phyloP scores from a whole-genome alignment of 2,888 invertebrate genomes.

The Rhogogaster chlorosoma region DNA sequence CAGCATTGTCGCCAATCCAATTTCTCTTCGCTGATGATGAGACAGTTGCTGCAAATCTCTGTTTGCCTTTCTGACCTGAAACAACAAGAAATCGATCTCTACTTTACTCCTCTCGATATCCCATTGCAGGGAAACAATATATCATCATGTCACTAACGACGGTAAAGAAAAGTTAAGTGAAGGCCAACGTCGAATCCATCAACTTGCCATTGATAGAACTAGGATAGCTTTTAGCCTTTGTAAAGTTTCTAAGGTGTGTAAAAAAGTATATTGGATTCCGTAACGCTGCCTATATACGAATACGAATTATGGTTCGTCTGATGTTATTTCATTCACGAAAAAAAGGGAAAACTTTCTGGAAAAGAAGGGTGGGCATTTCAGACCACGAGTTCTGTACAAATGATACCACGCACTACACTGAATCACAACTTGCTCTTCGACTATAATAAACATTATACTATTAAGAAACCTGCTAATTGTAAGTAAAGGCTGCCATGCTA shows the following conservation, averaged over 20 bases:
- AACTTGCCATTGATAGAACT: background rate
- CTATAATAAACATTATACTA: background rate
- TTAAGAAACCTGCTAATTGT: background rate
- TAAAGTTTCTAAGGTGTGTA: background rate
- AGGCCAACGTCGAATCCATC: background rate
- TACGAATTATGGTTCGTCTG: background rate
- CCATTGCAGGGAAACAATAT: background rate
- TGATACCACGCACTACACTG: background rate
- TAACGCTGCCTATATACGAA: background rate
- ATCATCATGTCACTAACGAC: background rate
- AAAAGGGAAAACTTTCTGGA: background rate
- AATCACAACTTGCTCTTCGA: background rate
- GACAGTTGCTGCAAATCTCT: constrained; percentile 94
- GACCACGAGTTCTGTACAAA: background rate
- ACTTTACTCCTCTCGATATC: constrained; percentile 18
- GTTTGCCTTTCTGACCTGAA: constrained; percentile 91
- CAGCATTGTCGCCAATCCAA: constrained; percentile 96
- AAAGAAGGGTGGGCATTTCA: background rate
- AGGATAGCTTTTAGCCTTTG: constrained; percentile 14
- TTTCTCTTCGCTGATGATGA: constrained; percentile 93
- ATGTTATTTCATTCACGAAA: background rate
- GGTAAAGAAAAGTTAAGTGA: background rate
- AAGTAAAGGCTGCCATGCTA: background rate
- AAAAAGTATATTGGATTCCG: background rate
- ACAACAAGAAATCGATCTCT: constrained; percentile 32